Base-by-base conservation (phyloP, 2,888 invertebrate genomes). In the Frankliniella intonsa region DNA sequence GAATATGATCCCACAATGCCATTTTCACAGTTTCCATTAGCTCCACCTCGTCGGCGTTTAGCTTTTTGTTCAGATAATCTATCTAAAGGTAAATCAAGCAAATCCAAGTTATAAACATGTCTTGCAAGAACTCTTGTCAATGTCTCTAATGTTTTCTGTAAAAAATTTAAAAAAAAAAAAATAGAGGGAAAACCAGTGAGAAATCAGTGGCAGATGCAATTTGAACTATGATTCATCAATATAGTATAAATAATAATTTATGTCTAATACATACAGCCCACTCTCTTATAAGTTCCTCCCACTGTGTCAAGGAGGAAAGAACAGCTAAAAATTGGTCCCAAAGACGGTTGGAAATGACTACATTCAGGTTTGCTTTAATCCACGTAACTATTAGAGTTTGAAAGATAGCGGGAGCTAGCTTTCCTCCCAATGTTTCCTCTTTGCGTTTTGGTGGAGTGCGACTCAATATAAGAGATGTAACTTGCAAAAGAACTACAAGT, bases 381-480 rank as follows among this genome's bases (percentile, higher is more conserved):
- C 98, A 98, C 5, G 98, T 98, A 84, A 98, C 97, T 85, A 98
- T 97, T 81, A 98, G 89, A 0, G 98, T 98, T 91, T 98, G 94
- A 87, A 85, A 93, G 82, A 90, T 89, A 81, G 96, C 95, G 38
- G 95, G 95, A 9, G 96, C 96, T 84, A 96, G 89, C 86, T 94
- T 94, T 51, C 94, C 94, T 69, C 94, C 94, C 88, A 88, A 84
- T 9, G 87, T 93, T 85, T 93, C 93, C 85, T 92, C 91, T 87
- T 95, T 95, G 83, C 93, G 91, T 85, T 93, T 93, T 3, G 93
- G 92, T 9, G 94, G 93, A 83, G 92, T 92, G 87, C 94, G 94
- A 85, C 93, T 93, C 81, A 98, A 89, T 81, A 97, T 96, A 83
- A 96, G 90, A 0, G 97, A 95, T 3, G 98, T 98, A 84, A 98